Evolutionary conservation across 1,140 invertebrate genomes (phyloP).

Genomic region (Melipona quadrifasciata): DNA sequence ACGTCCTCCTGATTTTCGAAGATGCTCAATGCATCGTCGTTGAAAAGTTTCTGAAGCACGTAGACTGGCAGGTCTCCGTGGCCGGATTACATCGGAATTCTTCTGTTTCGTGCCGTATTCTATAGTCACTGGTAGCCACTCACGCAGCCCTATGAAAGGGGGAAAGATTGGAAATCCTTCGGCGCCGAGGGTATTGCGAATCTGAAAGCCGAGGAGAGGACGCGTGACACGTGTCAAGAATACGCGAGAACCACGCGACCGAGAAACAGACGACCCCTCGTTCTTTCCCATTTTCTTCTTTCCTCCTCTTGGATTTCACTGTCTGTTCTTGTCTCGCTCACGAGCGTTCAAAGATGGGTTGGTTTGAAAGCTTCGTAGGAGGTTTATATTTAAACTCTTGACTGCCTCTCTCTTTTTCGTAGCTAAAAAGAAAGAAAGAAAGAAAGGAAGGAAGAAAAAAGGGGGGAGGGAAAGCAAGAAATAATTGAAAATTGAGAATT

Average conservation of each 20-base stretch:
- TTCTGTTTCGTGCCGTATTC: conserved; percentile 43
- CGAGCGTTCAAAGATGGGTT: neutral
- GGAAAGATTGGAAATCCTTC: conserved; percentile 52
- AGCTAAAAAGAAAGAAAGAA: no score
- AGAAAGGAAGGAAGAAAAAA: no score
- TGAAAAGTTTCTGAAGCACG: conserved; percentile 27
- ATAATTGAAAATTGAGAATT: no score
- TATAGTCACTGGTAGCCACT: conserved; percentile 32
- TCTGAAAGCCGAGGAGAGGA: conserved; percentile 36
- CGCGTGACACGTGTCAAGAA: conserved; percentile 53
- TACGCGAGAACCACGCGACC: conserved; percentile 32
- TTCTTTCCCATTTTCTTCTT: neutral
- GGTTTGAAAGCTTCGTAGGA: neutral
- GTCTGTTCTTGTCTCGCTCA: no score
- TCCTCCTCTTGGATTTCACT: neutral
- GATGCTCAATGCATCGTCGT: neutral
- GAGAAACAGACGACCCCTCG: conserved; percentile 26
- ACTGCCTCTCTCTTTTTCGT: neutral
- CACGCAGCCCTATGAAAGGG: conserved; percentile 35
- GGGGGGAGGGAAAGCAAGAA: no score
- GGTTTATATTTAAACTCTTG: neutral
- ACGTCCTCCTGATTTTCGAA: neutral
- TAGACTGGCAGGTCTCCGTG: conserved; percentile 32
- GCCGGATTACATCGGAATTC: conserved; percentile 42
- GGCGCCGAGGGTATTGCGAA: conserved; percentile 45